phyloP scores from a whole-genome alignment of 2,797 vertebrate genomes.

The Trichosurus vulpecula region DNA sequence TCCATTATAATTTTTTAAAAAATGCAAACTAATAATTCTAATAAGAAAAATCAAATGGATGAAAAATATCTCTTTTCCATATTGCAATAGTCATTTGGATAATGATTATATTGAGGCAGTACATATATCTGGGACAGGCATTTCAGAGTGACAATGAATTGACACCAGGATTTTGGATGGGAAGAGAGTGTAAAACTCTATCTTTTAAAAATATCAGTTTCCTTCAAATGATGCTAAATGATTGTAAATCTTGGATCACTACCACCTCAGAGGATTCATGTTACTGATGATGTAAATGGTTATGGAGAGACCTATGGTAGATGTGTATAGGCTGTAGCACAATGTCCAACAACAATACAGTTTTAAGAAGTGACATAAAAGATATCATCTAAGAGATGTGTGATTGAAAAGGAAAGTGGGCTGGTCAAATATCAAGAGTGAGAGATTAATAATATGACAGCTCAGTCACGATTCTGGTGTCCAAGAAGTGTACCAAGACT shows the following conservation, averaged over 20 bases:
- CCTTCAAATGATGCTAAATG: not conserved
- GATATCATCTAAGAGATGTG: not conserved
- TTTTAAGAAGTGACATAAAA: not conserved
- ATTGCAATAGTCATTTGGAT: not conserved
- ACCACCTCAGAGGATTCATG: not conserved
- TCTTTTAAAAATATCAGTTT: not conserved
- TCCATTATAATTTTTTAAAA: no score
- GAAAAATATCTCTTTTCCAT: not conserved
- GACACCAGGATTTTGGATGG: not conserved
- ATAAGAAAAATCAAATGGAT: no score
- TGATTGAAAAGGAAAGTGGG: not conserved
- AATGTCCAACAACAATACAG: not conserved
- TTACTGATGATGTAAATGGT: not conserved
- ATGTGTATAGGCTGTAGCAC: not conserved
- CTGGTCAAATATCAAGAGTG: not conserved
- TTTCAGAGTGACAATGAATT: not conserved
- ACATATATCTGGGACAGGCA: not conserved
- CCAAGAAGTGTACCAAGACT: not conserved
- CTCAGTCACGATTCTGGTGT: not conserved
- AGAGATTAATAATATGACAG: not conserved
- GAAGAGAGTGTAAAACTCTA: not conserved
- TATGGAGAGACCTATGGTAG: not conserved
- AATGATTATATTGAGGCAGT: not conserved
- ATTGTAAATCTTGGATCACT: not conserved
- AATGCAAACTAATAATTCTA: not conserved